Evolutionary conservation across 2,113 vertebrate genomes (phyloP).

Genomic region (Alligator sinensis): DNA sequence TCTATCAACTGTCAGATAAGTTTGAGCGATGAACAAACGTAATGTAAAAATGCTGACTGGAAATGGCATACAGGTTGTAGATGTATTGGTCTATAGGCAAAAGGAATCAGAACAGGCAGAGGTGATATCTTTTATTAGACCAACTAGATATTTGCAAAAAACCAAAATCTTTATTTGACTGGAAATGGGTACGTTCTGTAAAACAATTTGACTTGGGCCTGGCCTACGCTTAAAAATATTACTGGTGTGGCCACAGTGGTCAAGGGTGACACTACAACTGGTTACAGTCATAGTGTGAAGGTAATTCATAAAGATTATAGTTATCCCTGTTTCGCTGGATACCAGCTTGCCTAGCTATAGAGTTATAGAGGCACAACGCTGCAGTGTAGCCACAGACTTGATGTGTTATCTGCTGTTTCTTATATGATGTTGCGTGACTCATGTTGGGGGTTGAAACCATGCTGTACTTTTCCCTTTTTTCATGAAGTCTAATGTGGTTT

Average conservation of each 20-base stretch:
- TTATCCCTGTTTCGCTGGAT: background rate
- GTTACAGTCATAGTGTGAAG: background rate
- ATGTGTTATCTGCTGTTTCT: background rate
- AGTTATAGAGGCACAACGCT: too few species aligned
- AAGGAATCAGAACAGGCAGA: too few species aligned
- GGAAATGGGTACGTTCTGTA: background rate
- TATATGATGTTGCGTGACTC: background rate
- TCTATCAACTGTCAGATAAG: constrained; percentile 36
- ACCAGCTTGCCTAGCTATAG: too few species aligned
- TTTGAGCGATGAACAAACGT: background rate
- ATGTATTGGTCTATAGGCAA: background rate
- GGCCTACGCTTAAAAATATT: background rate
- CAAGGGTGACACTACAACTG: background rate
- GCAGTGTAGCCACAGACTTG: too few species aligned
- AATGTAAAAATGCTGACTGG: background rate
- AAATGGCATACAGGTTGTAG: background rate
- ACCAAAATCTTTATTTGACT: too few species aligned
- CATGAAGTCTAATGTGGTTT: background rate
- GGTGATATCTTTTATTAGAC: too few species aligned
- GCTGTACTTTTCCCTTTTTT: background rate
- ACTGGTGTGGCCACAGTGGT: background rate
- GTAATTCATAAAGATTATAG: background rate
- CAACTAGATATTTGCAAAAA: background rate
- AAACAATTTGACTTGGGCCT: background rate
- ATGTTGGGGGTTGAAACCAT: constrained; percentile 1